These are phyloP conservation scores for Ceratina australensis DNA, from an alignment of 1,140 invertebrate genomes.

Conservation along the genomic window DNA sequence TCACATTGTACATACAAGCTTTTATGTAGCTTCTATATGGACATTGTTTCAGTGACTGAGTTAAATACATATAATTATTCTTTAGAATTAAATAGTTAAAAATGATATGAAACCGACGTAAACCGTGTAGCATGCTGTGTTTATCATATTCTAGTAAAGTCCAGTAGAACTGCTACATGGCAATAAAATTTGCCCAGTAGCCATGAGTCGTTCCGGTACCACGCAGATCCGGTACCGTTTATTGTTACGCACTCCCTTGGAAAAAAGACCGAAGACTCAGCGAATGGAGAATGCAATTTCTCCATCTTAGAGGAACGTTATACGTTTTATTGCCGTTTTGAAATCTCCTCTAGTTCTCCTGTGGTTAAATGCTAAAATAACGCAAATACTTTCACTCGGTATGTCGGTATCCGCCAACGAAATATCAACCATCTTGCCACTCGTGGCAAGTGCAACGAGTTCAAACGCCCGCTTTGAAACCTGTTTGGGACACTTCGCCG, in stretches of 20 bases:
- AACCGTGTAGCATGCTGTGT: too few relatives aligned
- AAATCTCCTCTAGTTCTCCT: constrained; percentile 26
- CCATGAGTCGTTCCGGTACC: too few relatives aligned
- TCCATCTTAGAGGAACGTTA: constrained; percentile 34
- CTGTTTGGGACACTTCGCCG: constrained; percentile 45
- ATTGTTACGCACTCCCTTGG: constrained; percentile 22
- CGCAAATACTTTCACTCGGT: constrained; percentile 45
- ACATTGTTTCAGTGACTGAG: too few relatives aligned
- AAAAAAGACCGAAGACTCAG: constrained; percentile 13
- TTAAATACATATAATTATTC: too few relatives aligned
- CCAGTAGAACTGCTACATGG: too few relatives aligned
- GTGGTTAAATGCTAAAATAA: constrained; percentile 49
- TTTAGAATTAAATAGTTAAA: too few relatives aligned
- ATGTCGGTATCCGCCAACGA: constrained; percentile 15
- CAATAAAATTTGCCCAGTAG: too few relatives aligned
- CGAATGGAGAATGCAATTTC: constrained; percentile 42
- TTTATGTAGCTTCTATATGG: too few relatives aligned
- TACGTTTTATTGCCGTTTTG: constrained; percentile 48
- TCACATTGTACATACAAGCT: too few relatives aligned
- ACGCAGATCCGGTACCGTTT: background rate
- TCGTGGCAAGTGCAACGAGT: constrained; percentile 48
- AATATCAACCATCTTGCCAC: constrained; percentile 57
- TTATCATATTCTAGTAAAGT: too few relatives aligned
- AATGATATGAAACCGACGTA: too few relatives aligned
- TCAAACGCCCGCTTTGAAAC: constrained; percentile 49